phyloP scores from a whole-genome alignment of 2,888 invertebrate species.

The Muschampia plurimacula region DNA sequence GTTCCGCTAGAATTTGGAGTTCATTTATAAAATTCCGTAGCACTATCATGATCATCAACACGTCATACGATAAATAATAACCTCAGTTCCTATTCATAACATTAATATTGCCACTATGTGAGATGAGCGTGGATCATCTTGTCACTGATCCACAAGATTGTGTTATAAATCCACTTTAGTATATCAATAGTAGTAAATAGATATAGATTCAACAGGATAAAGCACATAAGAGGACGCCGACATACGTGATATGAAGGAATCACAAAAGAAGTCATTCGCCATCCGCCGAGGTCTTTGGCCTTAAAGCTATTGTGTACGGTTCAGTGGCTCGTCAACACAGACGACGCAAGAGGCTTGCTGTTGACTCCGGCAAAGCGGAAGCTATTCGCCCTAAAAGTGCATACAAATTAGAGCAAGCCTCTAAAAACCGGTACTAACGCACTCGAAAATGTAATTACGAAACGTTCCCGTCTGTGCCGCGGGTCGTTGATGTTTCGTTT shows the following conservation, averaged over 20 bases:
- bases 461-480: background rate
- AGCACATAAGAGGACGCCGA: background rate
- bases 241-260: background rate
- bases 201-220: background rate
- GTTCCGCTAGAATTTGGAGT: too few relatives aligned
- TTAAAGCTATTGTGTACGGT: constrained; percentile 19
- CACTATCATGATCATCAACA: too few relatives aligned
- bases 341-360: constrained; percentile 6
- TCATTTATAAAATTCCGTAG: too few relatives aligned
- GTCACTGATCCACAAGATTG: too few relatives aligned
- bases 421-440: constrained; percentile 1
- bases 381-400: background rate
- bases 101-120: too few relatives aligned
- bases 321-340: constrained; percentile 20
- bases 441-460: constrained; percentile 6
- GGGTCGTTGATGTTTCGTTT: background rate
- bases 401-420: constrained; percentile 2
- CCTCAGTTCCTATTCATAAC: too few relatives aligned
- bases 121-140: too few relatives aligned
- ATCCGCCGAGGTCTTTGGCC: constrained; percentile 27
- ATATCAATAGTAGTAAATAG: background rate
- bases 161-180: too few relatives aligned
- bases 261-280: constrained; percentile 7
- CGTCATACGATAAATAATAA: too few relatives aligned
- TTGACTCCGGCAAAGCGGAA: constrained; percentile 8